Evolutionary conservation across 2,888 invertebrate species (phyloP).

Genomic region (Tenodera sinensis): DNA sequence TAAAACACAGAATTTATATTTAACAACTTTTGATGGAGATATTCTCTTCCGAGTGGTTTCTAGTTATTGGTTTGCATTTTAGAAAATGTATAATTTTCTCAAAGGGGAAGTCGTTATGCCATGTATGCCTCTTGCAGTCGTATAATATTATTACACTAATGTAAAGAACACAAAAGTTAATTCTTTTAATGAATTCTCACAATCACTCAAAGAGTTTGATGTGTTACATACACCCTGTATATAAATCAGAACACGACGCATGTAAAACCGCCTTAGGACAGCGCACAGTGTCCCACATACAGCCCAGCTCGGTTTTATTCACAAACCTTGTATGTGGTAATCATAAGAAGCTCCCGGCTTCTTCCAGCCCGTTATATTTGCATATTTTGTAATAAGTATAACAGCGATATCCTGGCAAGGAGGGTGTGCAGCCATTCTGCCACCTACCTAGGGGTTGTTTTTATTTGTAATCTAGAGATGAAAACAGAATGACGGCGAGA

Average conservation of each 20-base stretch:
- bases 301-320: neutral
- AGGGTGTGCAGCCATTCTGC: neutral
- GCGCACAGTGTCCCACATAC: neutral
- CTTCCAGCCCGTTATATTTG: slow-evolving; percentile 16
- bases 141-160: no score
- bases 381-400: slow-evolving; percentile 29
- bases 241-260: no score
- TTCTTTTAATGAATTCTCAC: neutral
- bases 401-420: neutral
- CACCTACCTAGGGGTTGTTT: slow-evolving; percentile 22
- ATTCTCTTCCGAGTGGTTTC: no score
- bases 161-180: no score
- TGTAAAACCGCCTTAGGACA: neutral
- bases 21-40: no score
- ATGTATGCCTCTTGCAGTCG: no score
- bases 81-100: no score
- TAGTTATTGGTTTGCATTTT: no score
- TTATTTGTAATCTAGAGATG: slow-evolving; percentile 14
- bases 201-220: neutral
- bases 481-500: slow-evolving; percentile 9
- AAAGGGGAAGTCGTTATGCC: no score
- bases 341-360: neutral
- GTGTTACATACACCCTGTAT: no score
- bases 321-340: neutral
- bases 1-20: no score